Evolutionary conservation across 2,797 vertebrate species (phyloP).

Genomic region (Hapalemur alaotrensis): DNA sequence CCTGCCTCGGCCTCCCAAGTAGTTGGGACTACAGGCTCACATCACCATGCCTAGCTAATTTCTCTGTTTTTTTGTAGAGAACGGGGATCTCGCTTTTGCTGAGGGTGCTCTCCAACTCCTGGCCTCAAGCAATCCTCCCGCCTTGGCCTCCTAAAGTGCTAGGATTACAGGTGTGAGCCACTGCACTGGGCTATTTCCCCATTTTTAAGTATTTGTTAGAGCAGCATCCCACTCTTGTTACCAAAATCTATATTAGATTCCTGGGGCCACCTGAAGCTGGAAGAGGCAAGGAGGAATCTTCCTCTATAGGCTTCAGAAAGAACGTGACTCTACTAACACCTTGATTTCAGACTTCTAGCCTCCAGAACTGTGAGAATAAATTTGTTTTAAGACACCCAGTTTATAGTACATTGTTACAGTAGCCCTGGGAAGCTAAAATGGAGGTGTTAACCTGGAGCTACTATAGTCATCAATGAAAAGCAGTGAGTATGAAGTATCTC

Average conservation of each 20-base stretch:
- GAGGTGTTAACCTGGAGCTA: neutral
- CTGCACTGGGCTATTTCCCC: neutral
- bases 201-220: conserved; percentile 44
- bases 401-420: neutral
- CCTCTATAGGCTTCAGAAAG: neutral
- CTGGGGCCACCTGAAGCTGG: neutral
- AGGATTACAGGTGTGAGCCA: no score
- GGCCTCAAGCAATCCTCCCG: no score
- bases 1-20: no score
- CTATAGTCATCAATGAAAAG: neutral
- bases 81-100: no score
- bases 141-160: no score
- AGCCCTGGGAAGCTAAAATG: neutral
- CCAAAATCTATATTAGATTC: neutral
- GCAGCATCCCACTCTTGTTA: neutral
- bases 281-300: neutral
- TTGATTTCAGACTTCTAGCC: neutral
- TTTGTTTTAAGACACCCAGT: neutral
- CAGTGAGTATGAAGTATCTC: neutral
- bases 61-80: no score
- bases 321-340: neutral
- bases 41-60: no score
- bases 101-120: no score
- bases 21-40: no score
- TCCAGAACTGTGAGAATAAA: neutral